Evolutionary conservation across 2,113 vertebrate genomes (phyloP), one percentile per base, ranked within the genome.

Genomic region (Orcinus orca): DNA sequence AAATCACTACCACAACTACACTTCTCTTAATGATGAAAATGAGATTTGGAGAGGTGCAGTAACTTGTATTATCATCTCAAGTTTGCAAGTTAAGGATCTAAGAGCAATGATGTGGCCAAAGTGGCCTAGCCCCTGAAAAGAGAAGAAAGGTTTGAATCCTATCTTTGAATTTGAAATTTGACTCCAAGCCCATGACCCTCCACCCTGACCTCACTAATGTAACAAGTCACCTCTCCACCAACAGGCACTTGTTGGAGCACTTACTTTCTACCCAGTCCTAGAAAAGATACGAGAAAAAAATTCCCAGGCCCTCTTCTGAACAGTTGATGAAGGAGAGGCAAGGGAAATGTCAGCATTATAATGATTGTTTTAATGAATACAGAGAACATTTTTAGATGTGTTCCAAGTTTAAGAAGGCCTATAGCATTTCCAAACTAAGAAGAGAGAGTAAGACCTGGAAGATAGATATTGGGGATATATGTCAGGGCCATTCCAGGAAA

Each of bases 1-100:
- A 88, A 71, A 84, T 18, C 26, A 73, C n/a, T 88, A 41, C 20
- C 55, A 86, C 33, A 93, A 53, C 38, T 82, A 77, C 2, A 62
- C 6, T 85, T 93, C 87, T 76, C 47, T 80, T 71, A 90, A 91
- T 74, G 58, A 93, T 63, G 41, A 50, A 93, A 88, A 70, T 92
- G 33, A 88, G 12, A 81, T 41, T 23, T 21, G n/a, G 23, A 95
- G 14, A 93, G 50, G 8, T 76, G 50, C 17, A 71, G n/a, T 73
- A 73, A 60, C 26, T 81, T 89, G 41, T 73, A 58, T 68, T 77
- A 74, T 73, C 33, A 68, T n/a, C 9, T 62, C 9, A 80, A 8
- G 26, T 70, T 84, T 41, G 36, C 6, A 93, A 90, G 18, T 82
- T 94, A 94, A 83, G 50, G 79, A 60, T 91, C 26, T 47, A 88